Base-by-base conservation (phyloP, 2,888 invertebrate species). In the Amphipyra berbera region DNA sequence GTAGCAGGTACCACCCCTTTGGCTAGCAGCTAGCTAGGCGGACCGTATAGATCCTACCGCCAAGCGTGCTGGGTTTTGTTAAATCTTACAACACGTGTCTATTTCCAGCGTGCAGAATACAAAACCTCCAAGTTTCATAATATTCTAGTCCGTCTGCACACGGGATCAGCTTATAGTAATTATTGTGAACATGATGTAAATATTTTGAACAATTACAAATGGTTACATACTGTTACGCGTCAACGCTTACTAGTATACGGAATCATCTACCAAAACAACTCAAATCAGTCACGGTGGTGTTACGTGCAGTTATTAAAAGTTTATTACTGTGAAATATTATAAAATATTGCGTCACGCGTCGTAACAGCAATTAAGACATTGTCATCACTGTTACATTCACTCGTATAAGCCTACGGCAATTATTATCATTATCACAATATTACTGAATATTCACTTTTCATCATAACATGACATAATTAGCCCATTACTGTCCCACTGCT, bases 141-240 rank as follows among this genome's bases (percentile, higher is more conserved):
- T 21, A 21, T 21, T 21, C 21, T 3, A 21, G 21, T 21, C 21
- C n/a, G n/a, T 21, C 21, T 21, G n/a, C n/a, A 21, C 21, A 21
- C 21, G 2, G 3, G 21, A 3, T 21, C 1, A 21, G 21, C 21
- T 21, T 21, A 21, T 30, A 30, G 6, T 30, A 30, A 30, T n/a
- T 30, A 30, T 30, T 30, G 30, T 30, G 6, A 30, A 4, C 4
- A 30, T 7, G 30, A 10, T 37, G 12, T 41, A n/a, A 50, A 47
- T 60, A 42, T 21, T 49, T 13, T 21, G 2, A 45, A 60, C 7
- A 49, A 73, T 41, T 38, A 54, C n/a, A 3, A 14, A 35, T 9
- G 21, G 13, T 61, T 67, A 61, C 27, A 13, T 48, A 60, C 69
- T 53, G 53, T 74, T 68, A 68, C 48, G 35, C 53, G 50, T 48